These are phyloP conservation scores for Diploscapter pachys DNA, from an alignment of 1,140 invertebrate species.

Conservation along the genomic window DNA sequence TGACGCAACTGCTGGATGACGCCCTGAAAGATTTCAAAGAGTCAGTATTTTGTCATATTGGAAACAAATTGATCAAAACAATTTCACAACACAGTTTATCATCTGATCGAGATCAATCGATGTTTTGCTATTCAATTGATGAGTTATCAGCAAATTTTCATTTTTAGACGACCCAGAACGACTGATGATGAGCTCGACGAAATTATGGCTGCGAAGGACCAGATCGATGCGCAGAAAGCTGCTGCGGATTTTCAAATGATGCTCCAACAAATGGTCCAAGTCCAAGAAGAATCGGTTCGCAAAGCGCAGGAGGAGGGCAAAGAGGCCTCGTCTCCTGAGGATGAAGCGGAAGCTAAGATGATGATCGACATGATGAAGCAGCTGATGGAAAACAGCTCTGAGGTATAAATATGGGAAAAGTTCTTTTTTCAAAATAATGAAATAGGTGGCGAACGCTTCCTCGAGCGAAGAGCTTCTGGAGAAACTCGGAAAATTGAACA, in stretches of 20 bases:
- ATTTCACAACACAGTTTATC: too few relatives aligned
- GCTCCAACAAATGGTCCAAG: conserved; percentile 38
- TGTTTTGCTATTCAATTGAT: too few relatives aligned
- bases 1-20: too few relatives aligned
- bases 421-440: not conserved
- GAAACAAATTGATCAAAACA: too few relatives aligned
- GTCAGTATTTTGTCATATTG: too few relatives aligned
- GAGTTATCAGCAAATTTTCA: not conserved
- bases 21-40: too few relatives aligned
- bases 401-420: conserved; percentile 6
- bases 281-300: conserved; percentile 22
- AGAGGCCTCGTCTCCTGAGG: not conserved
- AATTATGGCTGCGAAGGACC: conserved; percentile 32
- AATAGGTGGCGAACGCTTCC: conserved; percentile 23
- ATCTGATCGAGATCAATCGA: too few relatives aligned
- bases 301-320: not conserved
- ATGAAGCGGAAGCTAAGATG: conserved; percentile 20
- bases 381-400: conserved; percentile 11
- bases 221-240: conserved; percentile 36
- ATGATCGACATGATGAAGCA: conserved; percentile 31
- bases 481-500: conserved; percentile 14
- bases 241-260: conserved; percentile 38
- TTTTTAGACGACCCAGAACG: conserved; percentile 20
- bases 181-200: conserved; percentile 39
- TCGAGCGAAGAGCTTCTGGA: conserved; percentile 26